Conservation (phyloP, 2,113 vertebrate genomes). For the Anarrhichthys ocellatus region DNA sequence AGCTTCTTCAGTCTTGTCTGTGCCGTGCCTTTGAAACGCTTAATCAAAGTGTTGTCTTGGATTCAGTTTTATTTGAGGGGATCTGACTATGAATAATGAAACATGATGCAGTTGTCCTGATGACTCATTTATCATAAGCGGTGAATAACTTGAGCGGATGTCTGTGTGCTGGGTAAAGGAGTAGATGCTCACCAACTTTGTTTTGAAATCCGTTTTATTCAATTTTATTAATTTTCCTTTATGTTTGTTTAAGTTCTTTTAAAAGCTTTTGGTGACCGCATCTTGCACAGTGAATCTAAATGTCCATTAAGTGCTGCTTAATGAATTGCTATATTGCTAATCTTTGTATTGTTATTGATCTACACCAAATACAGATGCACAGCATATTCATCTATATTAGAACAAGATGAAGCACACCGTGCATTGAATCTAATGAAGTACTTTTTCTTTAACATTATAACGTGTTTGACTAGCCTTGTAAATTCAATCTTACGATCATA, state of each 20-base stretch:
- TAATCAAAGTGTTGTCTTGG: constrained; percentile 35
- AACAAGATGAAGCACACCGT: not conserved
- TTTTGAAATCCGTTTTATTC: constrained; percentile 10
- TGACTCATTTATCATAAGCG: constrained; percentile 47
- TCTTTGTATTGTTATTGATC: not conserved
- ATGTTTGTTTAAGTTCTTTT: constrained; percentile 15
- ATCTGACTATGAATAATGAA: constrained; percentile 48
- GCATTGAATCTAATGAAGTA: not conserved
- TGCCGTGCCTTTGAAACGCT: constrained; percentile 20
- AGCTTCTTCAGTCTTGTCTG: not conserved
- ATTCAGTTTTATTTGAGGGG: constrained; percentile 41
- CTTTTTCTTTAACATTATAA: not conserved
- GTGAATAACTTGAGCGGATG: constrained; percentile 27
- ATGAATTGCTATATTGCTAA: not conserved
- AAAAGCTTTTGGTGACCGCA: not conserved
- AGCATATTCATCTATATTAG: not conserved
- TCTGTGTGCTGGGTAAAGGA: constrained; percentile 10
- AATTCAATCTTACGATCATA: not conserved
- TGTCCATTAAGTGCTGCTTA: constrained; percentile 1
- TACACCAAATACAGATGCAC: not conserved
- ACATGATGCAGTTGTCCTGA: constrained; percentile 22
- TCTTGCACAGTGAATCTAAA: constrained; percentile 19
- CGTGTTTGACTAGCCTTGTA: not conserved
- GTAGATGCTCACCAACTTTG: constrained; percentile 1
- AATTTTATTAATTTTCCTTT: constrained; percentile 6